These are phyloP conservation scores for Urosaurus nigricauda DNA, from an alignment of 2,797 vertebrate species.

Conservation along the genomic window DNA sequence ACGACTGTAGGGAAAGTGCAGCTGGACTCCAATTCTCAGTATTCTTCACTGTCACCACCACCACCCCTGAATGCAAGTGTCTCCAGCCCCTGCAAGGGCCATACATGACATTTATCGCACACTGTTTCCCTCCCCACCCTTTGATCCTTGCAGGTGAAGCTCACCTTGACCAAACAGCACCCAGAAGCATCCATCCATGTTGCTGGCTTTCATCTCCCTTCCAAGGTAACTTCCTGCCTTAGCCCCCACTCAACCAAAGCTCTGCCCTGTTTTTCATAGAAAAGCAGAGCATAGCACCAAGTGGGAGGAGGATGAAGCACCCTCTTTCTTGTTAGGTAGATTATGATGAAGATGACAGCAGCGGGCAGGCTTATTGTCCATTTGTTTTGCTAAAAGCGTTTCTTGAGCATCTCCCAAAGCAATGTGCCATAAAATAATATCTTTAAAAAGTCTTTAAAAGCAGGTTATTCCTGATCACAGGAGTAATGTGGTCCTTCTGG, in stretches of 20 bases:
- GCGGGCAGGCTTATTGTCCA: too few species aligned
- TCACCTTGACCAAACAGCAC: constrained; percentile 85
- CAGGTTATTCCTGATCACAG: not conserved
- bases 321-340: too few species aligned
- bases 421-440: too few species aligned
- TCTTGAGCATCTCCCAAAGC: too few species aligned
- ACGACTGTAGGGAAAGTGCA: too few species aligned
- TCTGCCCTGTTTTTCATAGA: not conserved
- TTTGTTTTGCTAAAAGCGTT: too few species aligned
- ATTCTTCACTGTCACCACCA: too few species aligned
- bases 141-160: constrained; percentile 77
- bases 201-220: constrained; percentile 91
- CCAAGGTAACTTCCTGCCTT: constrained; percentile 82
- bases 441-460: too few species aligned
- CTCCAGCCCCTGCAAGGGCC: not conserved
- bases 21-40: too few species aligned
- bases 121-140: fast-evolving
- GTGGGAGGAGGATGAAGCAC: not conserved
- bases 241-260: fast-evolving
- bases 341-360: too few species aligned
- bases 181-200: constrained; percentile 89
- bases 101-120: not conserved
- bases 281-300: too few species aligned
- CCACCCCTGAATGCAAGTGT: too few species aligned
- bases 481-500: not conserved